A percentile compares a stretch with the other conserved stretches of the same genome.
Conservation (phyloP, 1,140 invertebrate genomes). For the Drosophila auraria region DNA sequence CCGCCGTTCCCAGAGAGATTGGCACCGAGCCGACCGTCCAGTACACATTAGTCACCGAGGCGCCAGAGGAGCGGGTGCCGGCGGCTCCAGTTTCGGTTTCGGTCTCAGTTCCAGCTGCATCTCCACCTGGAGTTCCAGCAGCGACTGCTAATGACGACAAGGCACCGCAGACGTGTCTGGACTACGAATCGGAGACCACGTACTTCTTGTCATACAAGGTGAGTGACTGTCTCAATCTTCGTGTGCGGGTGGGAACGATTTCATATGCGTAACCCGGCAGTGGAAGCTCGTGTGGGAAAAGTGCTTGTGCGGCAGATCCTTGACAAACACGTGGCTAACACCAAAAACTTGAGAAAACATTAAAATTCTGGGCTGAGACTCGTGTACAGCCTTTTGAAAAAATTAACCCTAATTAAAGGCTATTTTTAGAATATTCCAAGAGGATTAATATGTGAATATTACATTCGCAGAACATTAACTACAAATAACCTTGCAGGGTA, state of each 20-base stretch:
- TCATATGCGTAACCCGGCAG: slow-evolving; percentile 25
- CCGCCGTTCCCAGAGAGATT: slow-evolving; percentile 17
- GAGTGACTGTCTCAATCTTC: slow-evolving; percentile 60
- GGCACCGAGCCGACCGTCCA: slow-evolving; percentile 78
- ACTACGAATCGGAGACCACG: slow-evolving; percentile 93
- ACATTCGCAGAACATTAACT: too few relatives aligned
- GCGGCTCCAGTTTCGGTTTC: slow-evolving; percentile 14
- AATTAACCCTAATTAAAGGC: too few relatives aligned
- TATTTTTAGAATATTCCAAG: too few relatives aligned
- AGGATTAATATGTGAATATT: too few relatives aligned
- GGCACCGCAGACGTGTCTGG: slow-evolving; percentile 88
- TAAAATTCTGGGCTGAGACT: too few relatives aligned
- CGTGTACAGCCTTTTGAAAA: too few relatives aligned
- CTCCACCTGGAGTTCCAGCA: slow-evolving; percentile 28
- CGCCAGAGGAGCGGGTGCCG: slow-evolving; percentile 33
- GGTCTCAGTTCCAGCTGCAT: slow-evolving; percentile 14
- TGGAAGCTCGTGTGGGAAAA: slow-evolving; percentile 13
- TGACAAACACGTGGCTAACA: slow-evolving; percentile 2
- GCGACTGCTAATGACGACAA: slow-evolving; percentile 70
- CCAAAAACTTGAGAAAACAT: too few relatives aligned
- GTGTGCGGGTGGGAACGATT: slow-evolving; percentile 25
- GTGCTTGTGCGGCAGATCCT: slow-evolving; percentile 4
- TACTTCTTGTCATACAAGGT: slow-evolving; percentile 95
- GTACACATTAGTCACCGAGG: slow-evolving; percentile 76
- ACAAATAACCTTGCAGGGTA: too few relatives aligned